A percentile compares a stretch with the other conserved stretches of the same genome.
Evolutionary conservation across 2,113 vertebrate genomes (phyloP).

Genomic region (Agapornis roseicollis): DNA sequence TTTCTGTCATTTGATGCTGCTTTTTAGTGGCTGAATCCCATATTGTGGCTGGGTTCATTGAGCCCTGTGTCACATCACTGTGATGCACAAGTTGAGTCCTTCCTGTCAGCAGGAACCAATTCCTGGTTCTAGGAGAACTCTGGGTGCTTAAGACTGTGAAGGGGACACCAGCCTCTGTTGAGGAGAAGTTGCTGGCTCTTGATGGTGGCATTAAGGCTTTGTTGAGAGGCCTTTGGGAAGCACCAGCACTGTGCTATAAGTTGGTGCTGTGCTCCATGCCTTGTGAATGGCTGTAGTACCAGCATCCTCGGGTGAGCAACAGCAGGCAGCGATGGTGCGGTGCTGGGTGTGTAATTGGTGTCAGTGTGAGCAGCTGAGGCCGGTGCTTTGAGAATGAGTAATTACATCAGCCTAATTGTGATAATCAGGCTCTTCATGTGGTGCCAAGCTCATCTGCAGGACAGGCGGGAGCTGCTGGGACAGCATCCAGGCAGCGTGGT

Average conservation of each 20-base stretch:
- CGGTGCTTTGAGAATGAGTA: background rate
- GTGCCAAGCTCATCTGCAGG: constrained; percentile 23
- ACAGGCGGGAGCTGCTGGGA: background rate
- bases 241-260: background rate
- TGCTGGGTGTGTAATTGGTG: background rate
- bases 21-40: background rate
- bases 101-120: too few relatives aligned
- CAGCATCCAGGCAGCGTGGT: background rate
- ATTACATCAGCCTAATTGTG: constrained; percentile 22
- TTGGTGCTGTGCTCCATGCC: fast-evolving
- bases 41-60: background rate
- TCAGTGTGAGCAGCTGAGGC: background rate
- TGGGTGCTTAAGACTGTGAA: background rate
- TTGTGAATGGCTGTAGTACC: background rate
- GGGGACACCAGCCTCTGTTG: background rate
- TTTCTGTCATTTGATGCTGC: background rate
- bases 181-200: background rate
- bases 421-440: background rate
- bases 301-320: background rate
- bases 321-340: background rate
- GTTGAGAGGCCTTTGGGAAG: background rate
- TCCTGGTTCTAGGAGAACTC: background rate
- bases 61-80: fast-evolving
- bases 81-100: fast-evolving
- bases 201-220: background rate